Evolutionary conservation across 1,140 invertebrate genomes (phyloP).

Genomic region (Saccostrea cuccullata): DNA sequence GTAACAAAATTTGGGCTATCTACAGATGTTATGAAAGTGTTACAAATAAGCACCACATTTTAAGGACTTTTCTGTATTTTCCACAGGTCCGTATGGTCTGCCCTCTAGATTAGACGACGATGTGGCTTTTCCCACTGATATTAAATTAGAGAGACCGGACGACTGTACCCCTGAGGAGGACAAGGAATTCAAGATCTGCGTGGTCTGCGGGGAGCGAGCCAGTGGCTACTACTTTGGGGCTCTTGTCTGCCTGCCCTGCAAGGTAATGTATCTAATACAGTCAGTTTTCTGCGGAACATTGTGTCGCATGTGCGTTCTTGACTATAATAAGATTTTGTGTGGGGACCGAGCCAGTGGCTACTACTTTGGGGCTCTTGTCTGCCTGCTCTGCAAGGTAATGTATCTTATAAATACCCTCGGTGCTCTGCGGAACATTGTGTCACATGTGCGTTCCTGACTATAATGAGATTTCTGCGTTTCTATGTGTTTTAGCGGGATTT

Average conservation of each 20-base stretch:
- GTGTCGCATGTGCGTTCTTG: neutral
- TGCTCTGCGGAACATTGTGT: neutral
- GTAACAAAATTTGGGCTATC: too few relatives aligned
- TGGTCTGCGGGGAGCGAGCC: constrained; percentile 78
- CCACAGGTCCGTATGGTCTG: constrained; percentile 50
- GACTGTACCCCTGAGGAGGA: constrained; percentile 63
- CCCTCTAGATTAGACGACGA: constrained; percentile 62
- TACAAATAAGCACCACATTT: too few relatives aligned
- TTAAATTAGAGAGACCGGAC: constrained; percentile 61
- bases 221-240: constrained; percentile 80
- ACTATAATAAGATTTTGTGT: constrained; percentile 78
- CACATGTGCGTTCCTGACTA: neutral
- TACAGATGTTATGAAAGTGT: too few relatives aligned
- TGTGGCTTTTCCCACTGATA: constrained; percentile 68
- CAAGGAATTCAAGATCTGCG: constrained; percentile 64
- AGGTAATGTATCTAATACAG: constrained; percentile 64
- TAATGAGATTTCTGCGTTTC: neutral
- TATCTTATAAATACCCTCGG: neutral
- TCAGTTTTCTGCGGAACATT: neutral
- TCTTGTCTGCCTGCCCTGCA: constrained; percentile 79
- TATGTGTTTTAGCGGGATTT: neutral
- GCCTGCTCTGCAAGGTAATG: constrained; percentile 79
- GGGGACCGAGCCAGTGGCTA: constrained; percentile 78
- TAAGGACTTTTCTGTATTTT: neutral
- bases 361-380: constrained; percentile 80